Evolutionary conservation across 2,113 vertebrate genomes (phyloP).

Genomic region (Zosterops japonicus): DNA sequence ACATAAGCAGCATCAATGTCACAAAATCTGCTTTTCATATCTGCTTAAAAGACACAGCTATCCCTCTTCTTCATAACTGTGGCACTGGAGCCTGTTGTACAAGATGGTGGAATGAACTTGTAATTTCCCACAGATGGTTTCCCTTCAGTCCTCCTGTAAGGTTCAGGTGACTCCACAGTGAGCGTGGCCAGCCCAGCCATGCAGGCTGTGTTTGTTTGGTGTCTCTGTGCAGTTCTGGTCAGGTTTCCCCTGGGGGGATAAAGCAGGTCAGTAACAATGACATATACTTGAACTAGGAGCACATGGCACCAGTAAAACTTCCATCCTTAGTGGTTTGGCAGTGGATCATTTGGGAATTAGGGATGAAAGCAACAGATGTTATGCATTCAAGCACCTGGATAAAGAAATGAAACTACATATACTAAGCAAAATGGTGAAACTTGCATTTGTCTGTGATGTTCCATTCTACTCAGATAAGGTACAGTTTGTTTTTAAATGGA

Average conservation of each 20-base stretch:
- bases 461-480: constrained; percentile 39
- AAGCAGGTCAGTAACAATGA: not conserved
- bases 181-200: not conserved
- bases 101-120: not conserved
- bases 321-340: constrained; percentile 24
- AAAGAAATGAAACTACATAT: constrained; percentile 20
- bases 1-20: not conserved
- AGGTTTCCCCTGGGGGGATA: not conserved
- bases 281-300: not conserved
- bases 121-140: not conserved
- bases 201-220: not conserved
- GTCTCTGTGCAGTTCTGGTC: not conserved
- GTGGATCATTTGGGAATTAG: constrained; percentile 31
- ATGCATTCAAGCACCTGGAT: constrained; percentile 48
- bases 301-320: constrained; percentile 19
- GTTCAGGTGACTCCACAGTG: not conserved
- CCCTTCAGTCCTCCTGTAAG: not conserved
- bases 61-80: not conserved
- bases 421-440: constrained; percentile 4
- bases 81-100: not conserved
- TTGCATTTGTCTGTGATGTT: constrained; percentile 28
- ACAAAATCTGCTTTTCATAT: not conserved
- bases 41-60: not conserved
- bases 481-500: constrained; percentile 62
- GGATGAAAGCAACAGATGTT: constrained; percentile 59